Conservation (phyloP, 2,113 vertebrate genomes). For the Furnarius figulus region DNA sequence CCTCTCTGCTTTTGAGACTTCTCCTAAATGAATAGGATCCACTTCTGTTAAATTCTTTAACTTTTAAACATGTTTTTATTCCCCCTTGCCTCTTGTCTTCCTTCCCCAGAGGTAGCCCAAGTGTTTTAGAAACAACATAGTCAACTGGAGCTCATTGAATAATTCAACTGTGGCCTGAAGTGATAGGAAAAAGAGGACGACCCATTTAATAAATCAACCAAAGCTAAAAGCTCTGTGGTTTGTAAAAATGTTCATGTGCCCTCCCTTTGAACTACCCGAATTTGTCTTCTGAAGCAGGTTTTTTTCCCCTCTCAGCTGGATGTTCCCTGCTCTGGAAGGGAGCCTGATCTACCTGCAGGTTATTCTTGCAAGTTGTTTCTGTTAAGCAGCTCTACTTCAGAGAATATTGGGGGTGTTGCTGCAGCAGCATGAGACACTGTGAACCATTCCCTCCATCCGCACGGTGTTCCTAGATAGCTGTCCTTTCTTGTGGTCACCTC, state of each 20-base stretch:
- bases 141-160: slow-evolving; percentile 58
- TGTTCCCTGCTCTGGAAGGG: background rate
- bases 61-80: slow-evolving; percentile 44
- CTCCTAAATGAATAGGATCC: background rate
- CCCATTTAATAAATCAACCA: slow-evolving; percentile 67
- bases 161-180: slow-evolving; percentile 60
- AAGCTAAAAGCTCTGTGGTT: slow-evolving; percentile 61
- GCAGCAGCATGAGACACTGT: rapidly evolving
- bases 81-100: background rate
- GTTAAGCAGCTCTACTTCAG: background rate
- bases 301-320: background rate
- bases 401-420: background rate
- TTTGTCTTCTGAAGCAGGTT: background rate
- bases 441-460: background rate
- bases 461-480: background rate
- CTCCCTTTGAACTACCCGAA: slow-evolving; percentile 43
- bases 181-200: slow-evolving; percentile 49
- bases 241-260: slow-evolving; percentile 49
- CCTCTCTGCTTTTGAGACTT: background rate
- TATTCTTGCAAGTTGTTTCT: background rate
- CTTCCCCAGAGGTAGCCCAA: slow-evolving; percentile 23
- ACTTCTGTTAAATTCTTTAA: slow-evolving; percentile 27
- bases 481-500: background rate
- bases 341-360: background rate
- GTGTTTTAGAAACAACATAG: slow-evolving; percentile 45